Conservation (phyloP, 2,113 vertebrate genomes). For the Hyla sarda region DNA sequence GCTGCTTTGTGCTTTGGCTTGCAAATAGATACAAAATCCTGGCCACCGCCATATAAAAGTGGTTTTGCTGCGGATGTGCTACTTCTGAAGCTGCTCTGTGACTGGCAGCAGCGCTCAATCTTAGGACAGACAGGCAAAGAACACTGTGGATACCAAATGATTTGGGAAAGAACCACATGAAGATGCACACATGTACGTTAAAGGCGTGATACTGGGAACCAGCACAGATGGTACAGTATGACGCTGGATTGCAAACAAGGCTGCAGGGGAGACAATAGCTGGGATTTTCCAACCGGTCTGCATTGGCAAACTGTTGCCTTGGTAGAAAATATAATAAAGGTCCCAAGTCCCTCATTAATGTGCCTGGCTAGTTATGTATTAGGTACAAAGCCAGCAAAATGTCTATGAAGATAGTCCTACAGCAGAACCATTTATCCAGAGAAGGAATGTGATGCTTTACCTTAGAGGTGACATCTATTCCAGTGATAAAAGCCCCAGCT, state of each 20-base stretch:
- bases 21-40: too few relatives aligned
- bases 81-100: too few relatives aligned
- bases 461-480: slow-evolving; percentile 97
- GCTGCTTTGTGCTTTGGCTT: too few relatives aligned
- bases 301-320: background rate
- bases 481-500: slow-evolving; percentile 95
- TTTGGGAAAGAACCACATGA: too few relatives aligned
- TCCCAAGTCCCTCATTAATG: background rate
- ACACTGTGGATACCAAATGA: too few relatives aligned
- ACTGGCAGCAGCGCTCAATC: too few relatives aligned
- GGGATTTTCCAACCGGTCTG: background rate
- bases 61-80: too few relatives aligned
- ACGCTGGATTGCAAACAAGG: background rate
- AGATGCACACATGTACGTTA: too few relatives aligned
- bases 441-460: slow-evolving; percentile 67
- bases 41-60: too few relatives aligned
- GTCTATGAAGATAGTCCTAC: background rate
- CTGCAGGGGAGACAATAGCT: background rate
- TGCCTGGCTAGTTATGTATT: background rate
- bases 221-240: background rate
- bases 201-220: too few relatives aligned
- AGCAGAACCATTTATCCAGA: background rate
- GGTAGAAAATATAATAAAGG: background rate
- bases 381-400: background rate
- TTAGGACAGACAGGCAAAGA: too few relatives aligned